Evolutionary conservation across 2,888 invertebrate species (phyloP).

Genomic region (Automeris io): DNA sequence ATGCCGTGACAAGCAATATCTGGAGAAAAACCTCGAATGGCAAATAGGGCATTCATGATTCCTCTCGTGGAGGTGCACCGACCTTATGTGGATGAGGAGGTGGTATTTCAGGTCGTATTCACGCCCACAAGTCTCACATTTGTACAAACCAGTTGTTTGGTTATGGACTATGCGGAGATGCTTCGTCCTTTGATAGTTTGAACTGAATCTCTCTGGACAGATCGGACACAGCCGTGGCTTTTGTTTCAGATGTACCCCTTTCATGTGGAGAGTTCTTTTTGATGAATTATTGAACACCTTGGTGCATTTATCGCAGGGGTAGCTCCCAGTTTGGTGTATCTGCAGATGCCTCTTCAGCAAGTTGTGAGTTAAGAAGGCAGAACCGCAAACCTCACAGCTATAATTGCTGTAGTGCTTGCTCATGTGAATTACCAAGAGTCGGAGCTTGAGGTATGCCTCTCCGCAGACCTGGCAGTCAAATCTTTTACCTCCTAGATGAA

Average conservation of each 20-base stretch:
- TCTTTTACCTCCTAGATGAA: slow-evolving; percentile 37
- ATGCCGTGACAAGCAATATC: slow-evolving; percentile 59
- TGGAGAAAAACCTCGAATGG: slow-evolving; percentile 51
- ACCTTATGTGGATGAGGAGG: slow-evolving; percentile 45
- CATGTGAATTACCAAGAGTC: slow-evolving; percentile 56
- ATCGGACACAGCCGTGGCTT: slow-evolving; percentile 46
- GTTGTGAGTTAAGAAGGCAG: slow-evolving; percentile 42
- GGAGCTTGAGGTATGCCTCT: slow-evolving; percentile 40
- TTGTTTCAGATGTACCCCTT: slow-evolving; percentile 51
- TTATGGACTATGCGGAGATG: slow-evolving; percentile 54
- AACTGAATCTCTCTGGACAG: slow-evolving; percentile 55
- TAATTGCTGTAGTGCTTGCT: slow-evolving; percentile 58
- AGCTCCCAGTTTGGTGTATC: slow-evolving; percentile 45
- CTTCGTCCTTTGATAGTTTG: slow-evolving; percentile 51
- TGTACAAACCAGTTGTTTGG: slow-evolving; percentile 33
- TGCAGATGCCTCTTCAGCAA: slow-evolving; percentile 44
- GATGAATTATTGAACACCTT: slow-evolving; percentile 50
- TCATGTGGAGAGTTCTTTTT: slow-evolving; percentile 42
- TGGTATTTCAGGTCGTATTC: slow-evolving; percentile 55
- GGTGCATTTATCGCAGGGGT: slow-evolving; percentile 52
- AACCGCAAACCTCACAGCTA: slow-evolving; percentile 57
- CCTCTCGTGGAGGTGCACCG: slow-evolving; percentile 55
- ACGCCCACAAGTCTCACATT: slow-evolving; percentile 50
- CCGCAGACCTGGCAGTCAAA: slow-evolving; percentile 54
- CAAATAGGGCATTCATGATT: slow-evolving; percentile 53